These are phyloP conservation scores for Corythoichthys intestinalis DNA, from an alignment of 2,113 vertebrate genomes.

Conservation along the genomic window DNA sequence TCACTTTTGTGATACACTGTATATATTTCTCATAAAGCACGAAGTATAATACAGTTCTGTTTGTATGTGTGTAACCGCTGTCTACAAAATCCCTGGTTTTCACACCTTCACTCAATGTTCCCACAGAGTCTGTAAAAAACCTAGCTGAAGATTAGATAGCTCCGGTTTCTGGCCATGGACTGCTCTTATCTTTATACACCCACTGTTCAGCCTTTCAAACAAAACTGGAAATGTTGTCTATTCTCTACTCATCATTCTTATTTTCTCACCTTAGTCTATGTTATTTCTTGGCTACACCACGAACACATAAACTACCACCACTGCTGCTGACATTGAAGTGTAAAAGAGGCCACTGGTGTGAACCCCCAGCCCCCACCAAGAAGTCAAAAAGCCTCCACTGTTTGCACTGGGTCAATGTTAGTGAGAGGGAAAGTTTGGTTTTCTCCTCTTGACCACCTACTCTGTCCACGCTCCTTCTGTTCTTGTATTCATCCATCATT, in stretches of 20 bases:
- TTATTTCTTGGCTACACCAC: constrained; percentile 12
- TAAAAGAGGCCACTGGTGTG: constrained; percentile 31
- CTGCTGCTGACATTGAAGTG: constrained; percentile 40
- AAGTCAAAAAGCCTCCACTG: constrained; percentile 36
- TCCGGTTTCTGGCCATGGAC: constrained; percentile 10
- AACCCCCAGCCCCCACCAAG: constrained; percentile 24
- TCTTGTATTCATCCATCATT: constrained; percentile 7
- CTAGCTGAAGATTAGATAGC: constrained; percentile 41
- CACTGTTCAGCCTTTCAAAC: constrained; percentile 22
- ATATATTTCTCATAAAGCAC: too few species aligned
- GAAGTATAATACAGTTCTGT: neutral
- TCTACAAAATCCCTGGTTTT: constrained; percentile 21
- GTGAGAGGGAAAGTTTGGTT: constrained; percentile 46
- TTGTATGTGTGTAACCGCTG: neutral
- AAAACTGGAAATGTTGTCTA: constrained; percentile 14
- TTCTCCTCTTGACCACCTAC: constrained; percentile 4
- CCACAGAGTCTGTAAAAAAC: constrained; percentile 38
- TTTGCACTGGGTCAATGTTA: constrained; percentile 52
- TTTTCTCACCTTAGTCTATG: constrained; percentile 20
- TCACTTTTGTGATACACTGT: too few species aligned
- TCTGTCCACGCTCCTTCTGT: constrained; percentile 24
- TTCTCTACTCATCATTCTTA: constrained; percentile 6
- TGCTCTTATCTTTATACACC: constrained; percentile 36
- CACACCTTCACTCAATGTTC: constrained; percentile 48
- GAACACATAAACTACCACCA: constrained; percentile 3